A percentile compares a stretch with the other conserved stretches of the same genome.
These are phyloP conservation scores for Oenanthe oenanthe DNA, from an alignment of 2,113 vertebrate genomes.

Conservation along the genomic window DNA sequence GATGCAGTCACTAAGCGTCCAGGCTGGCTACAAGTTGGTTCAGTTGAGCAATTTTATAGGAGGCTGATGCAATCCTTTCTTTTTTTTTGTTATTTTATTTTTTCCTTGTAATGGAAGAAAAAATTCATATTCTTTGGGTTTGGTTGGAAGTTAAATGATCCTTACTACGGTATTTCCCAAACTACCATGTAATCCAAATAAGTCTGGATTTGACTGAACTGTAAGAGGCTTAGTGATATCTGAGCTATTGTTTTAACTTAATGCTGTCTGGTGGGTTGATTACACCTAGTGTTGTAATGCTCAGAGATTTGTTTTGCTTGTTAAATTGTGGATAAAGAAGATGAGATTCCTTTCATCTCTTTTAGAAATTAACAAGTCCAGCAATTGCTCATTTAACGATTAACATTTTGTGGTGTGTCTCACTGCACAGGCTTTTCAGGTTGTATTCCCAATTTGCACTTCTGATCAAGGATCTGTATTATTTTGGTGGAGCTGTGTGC, in stretches of 20 bases:
- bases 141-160: constrained; percentile 38
- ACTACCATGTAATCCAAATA: constrained; percentile 45
- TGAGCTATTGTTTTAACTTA: constrained; percentile 49
- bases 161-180: constrained; percentile 21
- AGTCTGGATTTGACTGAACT: constrained; percentile 39
- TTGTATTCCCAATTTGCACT: background rate
- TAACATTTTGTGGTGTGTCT: background rate
- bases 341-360: background rate
- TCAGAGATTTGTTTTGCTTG: background rate
- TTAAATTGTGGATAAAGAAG: background rate
- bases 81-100: no score
- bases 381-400: background rate
- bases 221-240: constrained; percentile 50
- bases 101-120: background rate
- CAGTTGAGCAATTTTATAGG: constrained; percentile 36
- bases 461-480: background rate
- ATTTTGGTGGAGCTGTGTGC: background rate
- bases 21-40: constrained; percentile 8
- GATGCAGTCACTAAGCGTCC: background rate
- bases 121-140: background rate
- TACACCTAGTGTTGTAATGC: background rate
- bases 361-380: background rate
- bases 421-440: background rate
- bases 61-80: background rate
- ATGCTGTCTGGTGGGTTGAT: constrained; percentile 16